phyloP scores from a whole-genome alignment of 2,797 vertebrate species.

The Catharus ustulatus region DNA sequence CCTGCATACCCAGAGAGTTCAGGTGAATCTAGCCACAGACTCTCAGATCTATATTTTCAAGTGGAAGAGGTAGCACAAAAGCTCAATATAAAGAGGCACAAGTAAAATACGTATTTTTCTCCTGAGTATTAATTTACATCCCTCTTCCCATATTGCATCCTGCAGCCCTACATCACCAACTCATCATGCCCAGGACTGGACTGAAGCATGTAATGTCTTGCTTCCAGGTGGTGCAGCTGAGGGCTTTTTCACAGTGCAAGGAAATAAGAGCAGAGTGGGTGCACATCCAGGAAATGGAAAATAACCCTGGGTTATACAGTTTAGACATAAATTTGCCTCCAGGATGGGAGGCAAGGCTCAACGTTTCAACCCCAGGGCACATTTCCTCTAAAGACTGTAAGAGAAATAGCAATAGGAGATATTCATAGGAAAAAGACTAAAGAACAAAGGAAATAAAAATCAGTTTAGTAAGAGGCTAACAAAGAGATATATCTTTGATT shows the following conservation, averaged over 20 bases:
- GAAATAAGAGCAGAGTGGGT: neutral
- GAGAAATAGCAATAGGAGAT: neutral
- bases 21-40: neutral
- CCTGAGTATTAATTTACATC: neutral
- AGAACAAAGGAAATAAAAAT: neutral
- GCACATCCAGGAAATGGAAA: neutral
- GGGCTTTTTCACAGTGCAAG: neutral
- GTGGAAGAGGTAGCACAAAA: neutral
- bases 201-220: neutral
- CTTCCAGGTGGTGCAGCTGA: neutral
- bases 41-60: neutral
- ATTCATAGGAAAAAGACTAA: neutral
- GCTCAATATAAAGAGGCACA: neutral
- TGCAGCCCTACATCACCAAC: neutral
- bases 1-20: neutral
- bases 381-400: neutral
- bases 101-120: neutral
- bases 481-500: neutral
- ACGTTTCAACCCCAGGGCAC: neutral
- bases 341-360: neutral
- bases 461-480: neutral
- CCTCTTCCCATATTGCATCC: neutral
- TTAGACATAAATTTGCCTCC: neutral
- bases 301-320: neutral
- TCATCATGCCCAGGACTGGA: neutral